These are phyloP conservation scores for Lagopus leucura DNA, from an alignment of 2,113 vertebrate genomes.

Conservation along the genomic window DNA sequence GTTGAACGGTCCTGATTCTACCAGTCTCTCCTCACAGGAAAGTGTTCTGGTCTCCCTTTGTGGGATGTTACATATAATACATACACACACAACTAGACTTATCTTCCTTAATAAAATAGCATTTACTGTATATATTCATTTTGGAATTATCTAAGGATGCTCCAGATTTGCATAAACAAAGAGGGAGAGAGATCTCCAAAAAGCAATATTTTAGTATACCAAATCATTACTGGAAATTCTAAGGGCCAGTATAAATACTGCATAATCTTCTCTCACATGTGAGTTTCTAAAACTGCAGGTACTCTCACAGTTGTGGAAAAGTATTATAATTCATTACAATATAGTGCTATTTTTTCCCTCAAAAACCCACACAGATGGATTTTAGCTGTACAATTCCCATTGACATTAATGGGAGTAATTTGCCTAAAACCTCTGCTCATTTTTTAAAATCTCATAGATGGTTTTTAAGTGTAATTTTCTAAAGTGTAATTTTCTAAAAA, in stretches of 20 bases:
- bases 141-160: neutral
- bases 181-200: neutral
- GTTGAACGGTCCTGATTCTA: neutral
- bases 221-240: neutral
- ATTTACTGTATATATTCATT: neutral
- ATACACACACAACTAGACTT: neutral
- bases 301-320: neutral
- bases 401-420: slow-evolving; percentile 47
- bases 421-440: neutral
- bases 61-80: neutral
- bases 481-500: slow-evolving; percentile 44
- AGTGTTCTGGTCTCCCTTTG: neutral
- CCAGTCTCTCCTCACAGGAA: neutral
- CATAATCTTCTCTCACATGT: neutral
- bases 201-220: neutral
- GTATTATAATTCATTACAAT: neutral
- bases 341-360: neutral
- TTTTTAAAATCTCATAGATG: neutral
- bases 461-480: slow-evolving; percentile 51
- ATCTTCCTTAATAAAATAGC: neutral
- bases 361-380: neutral
- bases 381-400: neutral
- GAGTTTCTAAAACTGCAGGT: neutral
- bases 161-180: neutral
- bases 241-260: neutral